A percentile compares a stretch with the other conserved stretches of the same genome.
These are phyloP conservation scores for Ormyrus rosae DNA, from an alignment of 2,888 invertebrate species.

Conservation along the genomic window DNA sequence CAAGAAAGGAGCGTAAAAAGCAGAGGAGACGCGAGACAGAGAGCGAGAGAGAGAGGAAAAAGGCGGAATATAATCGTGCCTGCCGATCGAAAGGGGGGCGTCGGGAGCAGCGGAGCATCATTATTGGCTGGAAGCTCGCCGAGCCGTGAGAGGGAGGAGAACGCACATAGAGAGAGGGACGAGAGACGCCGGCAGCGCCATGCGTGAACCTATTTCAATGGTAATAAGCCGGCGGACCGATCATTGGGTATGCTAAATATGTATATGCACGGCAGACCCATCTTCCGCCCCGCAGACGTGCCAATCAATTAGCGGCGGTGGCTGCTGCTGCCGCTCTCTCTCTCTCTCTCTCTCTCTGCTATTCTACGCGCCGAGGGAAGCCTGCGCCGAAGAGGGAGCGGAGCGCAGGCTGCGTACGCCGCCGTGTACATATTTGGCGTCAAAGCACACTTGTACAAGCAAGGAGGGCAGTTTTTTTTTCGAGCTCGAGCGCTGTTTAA, in stretches of 20 bases:
- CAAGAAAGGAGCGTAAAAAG: background rate
- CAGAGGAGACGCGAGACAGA: background rate
- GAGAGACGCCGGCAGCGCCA: background rate
- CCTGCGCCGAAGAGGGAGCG: slow-evolving; percentile 48
- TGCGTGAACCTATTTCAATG: slow-evolving; percentile 65
- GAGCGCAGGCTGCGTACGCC: slow-evolving; percentile 45
- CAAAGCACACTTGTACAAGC: slow-evolving; percentile 8
- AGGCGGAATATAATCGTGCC: background rate
- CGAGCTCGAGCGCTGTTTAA: background rate
- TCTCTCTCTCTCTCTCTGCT: too few relatives aligned
- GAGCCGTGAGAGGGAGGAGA: slow-evolving; percentile 8
- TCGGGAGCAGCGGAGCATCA: slow-evolving; percentile 37
- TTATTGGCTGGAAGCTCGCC: slow-evolving; percentile 48
- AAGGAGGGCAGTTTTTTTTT: background rate
- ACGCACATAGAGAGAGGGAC: background rate
- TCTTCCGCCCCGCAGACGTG: slow-evolving; percentile 62
- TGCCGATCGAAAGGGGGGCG: slow-evolving; percentile 26
- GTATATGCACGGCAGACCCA: slow-evolving; percentile 64
- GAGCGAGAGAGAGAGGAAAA: slow-evolving; percentile 2
- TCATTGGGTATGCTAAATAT: slow-evolving; percentile 70
- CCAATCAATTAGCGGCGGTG: slow-evolving; percentile 68
- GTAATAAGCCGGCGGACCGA: slow-evolving; percentile 69
- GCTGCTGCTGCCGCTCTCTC: background rate
- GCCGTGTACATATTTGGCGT: too few relatives aligned
- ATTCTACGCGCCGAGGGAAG: background rate